Conservation (phyloP, 2,113 vertebrate genomes). For the Charadrius vociferus region DNA sequence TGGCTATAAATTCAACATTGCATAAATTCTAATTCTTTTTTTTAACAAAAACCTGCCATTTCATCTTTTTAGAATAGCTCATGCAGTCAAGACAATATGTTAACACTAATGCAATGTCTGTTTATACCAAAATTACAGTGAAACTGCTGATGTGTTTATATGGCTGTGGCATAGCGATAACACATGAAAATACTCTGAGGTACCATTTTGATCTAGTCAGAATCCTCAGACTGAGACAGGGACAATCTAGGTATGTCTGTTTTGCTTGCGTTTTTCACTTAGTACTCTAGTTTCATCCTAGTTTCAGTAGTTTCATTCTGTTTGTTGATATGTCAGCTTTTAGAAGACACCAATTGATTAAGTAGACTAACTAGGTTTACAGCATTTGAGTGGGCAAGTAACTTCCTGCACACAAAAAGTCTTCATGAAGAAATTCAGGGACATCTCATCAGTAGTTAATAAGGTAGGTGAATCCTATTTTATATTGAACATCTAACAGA, state of each 20-base stretch:
- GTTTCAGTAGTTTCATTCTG: neutral
- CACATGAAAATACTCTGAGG: neutral
- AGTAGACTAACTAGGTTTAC: neutral
- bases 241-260: no score
- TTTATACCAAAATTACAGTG: neutral
- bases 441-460: neutral
- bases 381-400: neutral
- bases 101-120: neutral
- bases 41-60: neutral
- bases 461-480: neutral
- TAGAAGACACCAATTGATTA: neutral
- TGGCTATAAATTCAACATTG: neutral
- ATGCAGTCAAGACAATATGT: neutral
- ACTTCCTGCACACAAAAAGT: neutral
- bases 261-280: neutral
- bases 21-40: neutral
- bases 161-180: neutral
- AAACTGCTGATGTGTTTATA: neutral
- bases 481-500: neutral
- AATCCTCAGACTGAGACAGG: neutral
- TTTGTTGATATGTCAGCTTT: neutral
- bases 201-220: neutral
- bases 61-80: neutral
- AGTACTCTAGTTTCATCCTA: neutral
- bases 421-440: neutral